Conservation (phyloP, 2,113 vertebrate species). For the Lagopus muta region DNA sequence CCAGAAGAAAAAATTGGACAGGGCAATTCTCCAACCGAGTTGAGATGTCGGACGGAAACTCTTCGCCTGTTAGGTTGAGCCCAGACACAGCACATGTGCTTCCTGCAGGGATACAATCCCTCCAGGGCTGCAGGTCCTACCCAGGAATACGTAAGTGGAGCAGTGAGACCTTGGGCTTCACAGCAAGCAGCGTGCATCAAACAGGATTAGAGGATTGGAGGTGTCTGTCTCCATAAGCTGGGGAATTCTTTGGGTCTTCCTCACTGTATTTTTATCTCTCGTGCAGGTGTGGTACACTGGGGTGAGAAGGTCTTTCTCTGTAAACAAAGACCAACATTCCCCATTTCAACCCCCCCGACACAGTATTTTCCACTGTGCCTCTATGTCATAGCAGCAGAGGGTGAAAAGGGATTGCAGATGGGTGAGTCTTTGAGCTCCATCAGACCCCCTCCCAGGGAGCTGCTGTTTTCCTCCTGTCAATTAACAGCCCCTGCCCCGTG, state of each 20-base stretch:
- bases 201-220: constrained; percentile 28
- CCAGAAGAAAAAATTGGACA: background rate
- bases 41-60: background rate
- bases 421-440: background rate
- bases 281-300: background rate
- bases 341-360: background rate
- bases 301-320: background rate
- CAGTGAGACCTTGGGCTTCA: accelerated
- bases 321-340: background rate
- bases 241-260: background rate
- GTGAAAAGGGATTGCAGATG: background rate
- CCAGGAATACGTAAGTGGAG: background rate
- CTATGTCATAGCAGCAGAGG: background rate
- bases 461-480: background rate
- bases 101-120: background rate
- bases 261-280: background rate
- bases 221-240: background rate
- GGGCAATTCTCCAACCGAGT: accelerated
- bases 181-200: background rate
- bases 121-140: background rate
- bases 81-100: background rate
- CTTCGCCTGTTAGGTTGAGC: background rate
- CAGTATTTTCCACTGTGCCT: background rate
- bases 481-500: background rate
- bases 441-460: background rate